Conservation (phyloP, 2,888 invertebrate species). For the Sarcophaga caerulescens region DNA sequence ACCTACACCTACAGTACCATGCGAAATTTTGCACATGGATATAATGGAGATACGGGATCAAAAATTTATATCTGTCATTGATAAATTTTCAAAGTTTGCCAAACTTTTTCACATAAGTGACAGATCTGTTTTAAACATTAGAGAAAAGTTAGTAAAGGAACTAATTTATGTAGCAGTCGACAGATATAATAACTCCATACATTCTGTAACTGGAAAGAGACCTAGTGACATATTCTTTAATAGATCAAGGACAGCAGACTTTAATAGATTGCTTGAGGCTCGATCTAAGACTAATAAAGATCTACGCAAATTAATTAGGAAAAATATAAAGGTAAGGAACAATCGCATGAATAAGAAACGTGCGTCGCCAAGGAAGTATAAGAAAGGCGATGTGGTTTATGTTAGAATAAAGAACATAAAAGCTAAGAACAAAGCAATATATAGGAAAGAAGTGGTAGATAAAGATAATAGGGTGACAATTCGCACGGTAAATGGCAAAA, state of each 20-base stretch:
- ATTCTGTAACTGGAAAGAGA: conserved; percentile 64
- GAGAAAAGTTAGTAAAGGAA: too few relatives aligned
- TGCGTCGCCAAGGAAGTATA: neutral
- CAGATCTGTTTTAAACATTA: too few relatives aligned
- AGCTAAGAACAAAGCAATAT: conserved; percentile 14
- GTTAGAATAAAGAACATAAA: neutral
- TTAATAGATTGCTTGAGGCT: conserved; percentile 15
- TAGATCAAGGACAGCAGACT: neutral
- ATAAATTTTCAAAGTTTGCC: too few relatives aligned
- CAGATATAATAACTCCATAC: conserved; percentile 63
- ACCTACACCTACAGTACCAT: too few relatives aligned
- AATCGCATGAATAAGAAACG: too few relatives aligned
- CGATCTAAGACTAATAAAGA: conserved; percentile 3
- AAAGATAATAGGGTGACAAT: conserved; percentile 42
- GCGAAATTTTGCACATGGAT: too few relatives aligned
- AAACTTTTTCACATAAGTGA: too few relatives aligned
- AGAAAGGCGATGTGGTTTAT: neutral
- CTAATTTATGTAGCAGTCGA: conserved; percentile 53
- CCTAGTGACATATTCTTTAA: conserved; percentile 66
- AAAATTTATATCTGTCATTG: too few relatives aligned
- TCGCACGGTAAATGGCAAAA: neutral
- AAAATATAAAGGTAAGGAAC: neutral
- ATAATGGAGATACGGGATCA: too few relatives aligned
- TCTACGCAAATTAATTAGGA: conserved; percentile 17
- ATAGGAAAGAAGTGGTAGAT: conserved; percentile 35